Conservation (phyloP, 2,797 vertebrate genomes). For the Anguilla anguilla region DNA sequence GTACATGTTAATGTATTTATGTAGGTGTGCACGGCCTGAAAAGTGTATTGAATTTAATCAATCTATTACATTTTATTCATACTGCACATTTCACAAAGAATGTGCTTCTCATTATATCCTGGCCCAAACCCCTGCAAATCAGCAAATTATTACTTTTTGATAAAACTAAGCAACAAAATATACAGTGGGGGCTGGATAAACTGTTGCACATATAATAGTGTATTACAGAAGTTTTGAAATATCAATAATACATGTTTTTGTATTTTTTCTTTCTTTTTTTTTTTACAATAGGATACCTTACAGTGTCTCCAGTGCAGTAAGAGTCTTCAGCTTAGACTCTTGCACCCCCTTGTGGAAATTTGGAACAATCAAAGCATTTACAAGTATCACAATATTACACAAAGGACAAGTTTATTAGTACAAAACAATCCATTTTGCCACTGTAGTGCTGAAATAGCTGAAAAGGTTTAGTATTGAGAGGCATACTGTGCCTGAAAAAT, state of each 20-base stretch:
- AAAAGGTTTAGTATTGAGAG: neutral
- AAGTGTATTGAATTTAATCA: neutral
- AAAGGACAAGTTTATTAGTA: neutral
- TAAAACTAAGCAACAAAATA: neutral
- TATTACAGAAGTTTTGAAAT: neutral
- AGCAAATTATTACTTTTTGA: neutral
- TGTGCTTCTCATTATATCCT: neutral
- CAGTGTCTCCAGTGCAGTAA: neutral
- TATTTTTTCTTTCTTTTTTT: neutral
- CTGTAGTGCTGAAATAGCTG: neutral
- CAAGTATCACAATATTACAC: neutral
- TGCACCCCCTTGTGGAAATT: conserved; percentile 31
- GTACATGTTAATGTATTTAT: conserved; percentile 28
- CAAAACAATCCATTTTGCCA: neutral
- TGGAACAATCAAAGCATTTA: neutral
- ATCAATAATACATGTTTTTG: neutral
- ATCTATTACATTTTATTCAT: too few relatives aligned
- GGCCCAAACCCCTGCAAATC: neutral
- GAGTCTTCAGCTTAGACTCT: neutral
- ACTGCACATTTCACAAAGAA: neutral
- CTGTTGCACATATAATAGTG: conserved; percentile 3
- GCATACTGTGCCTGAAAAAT: neutral
- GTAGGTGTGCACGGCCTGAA: neutral
- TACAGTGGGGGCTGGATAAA: neutral
- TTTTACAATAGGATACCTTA: neutral